A percentile compares a stretch with the other conserved stretches of the same genome.
phyloP scores from a whole-genome alignment of 1,140 invertebrate genomes.

The Drosophila kepulauana region DNA sequence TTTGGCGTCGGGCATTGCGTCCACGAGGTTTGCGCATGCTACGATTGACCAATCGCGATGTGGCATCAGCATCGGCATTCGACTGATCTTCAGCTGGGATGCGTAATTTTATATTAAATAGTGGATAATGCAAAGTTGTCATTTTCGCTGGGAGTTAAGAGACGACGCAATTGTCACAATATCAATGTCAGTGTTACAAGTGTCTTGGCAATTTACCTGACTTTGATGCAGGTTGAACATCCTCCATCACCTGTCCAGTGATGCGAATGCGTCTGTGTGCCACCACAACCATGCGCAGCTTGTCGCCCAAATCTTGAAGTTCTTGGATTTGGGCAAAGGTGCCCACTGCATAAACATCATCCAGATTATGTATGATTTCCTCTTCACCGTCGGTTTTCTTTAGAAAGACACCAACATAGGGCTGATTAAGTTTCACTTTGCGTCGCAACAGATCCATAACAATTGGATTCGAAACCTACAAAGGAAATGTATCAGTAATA shows the following conservation, averaged over 20 bases:
- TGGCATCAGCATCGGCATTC: conserved; percentile 42
- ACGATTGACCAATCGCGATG: conserved; percentile 63
- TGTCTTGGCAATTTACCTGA: conserved; percentile 50
- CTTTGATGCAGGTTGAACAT: conserved; percentile 87
- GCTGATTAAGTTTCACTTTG: conserved; percentile 98
- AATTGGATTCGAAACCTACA: conserved; percentile 93
- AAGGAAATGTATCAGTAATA: neutral
- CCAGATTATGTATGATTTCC: conserved; percentile 94
- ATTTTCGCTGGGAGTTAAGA: conserved; percentile 81
- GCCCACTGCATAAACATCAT: conserved; percentile 96
- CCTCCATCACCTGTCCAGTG: conserved; percentile 91
- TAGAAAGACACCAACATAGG: conserved; percentile 98
- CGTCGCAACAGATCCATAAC: conserved; percentile 96
- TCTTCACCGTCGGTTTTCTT: conserved; percentile 96
- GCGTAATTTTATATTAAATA: conserved; percentile 85
- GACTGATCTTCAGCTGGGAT: conserved; percentile 83
- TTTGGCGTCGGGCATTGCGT: conserved; percentile 33
- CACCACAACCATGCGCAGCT: conserved; percentile 96
- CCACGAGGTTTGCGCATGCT: conserved; percentile 86
- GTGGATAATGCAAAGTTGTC: conserved; percentile 85
- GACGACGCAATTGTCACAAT: conserved; percentile 63
- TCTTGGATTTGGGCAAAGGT: conserved; percentile 99
- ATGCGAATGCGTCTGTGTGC: conserved; percentile 95
- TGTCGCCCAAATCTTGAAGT: conserved; percentile 97
- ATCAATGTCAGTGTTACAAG: conserved; percentile 29